Evolutionary conservation across 2,888 invertebrate genomes (phyloP).

Genomic region (Machimus rusticus): DNA sequence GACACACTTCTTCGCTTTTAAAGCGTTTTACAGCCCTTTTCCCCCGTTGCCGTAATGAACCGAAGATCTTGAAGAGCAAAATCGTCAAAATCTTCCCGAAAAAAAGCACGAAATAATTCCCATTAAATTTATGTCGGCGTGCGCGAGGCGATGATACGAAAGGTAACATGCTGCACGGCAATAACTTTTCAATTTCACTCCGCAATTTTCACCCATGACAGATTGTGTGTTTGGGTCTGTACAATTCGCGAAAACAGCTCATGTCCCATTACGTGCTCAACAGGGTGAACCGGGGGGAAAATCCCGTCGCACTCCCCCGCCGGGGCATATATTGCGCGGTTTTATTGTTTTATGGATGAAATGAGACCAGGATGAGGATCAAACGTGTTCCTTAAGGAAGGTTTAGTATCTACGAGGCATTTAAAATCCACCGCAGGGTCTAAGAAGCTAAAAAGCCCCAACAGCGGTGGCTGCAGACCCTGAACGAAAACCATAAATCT

Average conservation of each 20-base stretch:
- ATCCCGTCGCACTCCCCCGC: background rate
- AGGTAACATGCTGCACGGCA: slow-evolving; percentile 13
- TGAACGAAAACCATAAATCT: background rate
- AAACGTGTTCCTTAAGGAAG: background rate
- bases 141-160: background rate
- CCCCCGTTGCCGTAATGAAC: background rate
- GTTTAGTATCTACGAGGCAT: background rate
- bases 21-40: background rate
- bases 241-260: background rate
- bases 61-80: background rate
- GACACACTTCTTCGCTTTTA: slow-evolving; percentile 4
- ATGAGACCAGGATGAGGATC: slow-evolving; percentile 9
- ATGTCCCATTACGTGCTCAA: slow-evolving; percentile 18
- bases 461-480: background rate
- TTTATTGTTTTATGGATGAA: slow-evolving; percentile 22
- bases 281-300: background rate
- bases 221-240: background rate
- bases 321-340: background rate
- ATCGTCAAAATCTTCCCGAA: background rate
- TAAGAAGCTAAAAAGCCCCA: background rate
- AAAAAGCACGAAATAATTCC: background rate
- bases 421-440: background rate
- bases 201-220: slow-evolving; percentile 38
- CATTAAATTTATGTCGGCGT: background rate
- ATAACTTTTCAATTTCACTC: slow-evolving; percentile 32